Evolutionary conservation across 2,113 vertebrate genomes (phyloP).

Genomic region (Colinus virginianus): DNA sequence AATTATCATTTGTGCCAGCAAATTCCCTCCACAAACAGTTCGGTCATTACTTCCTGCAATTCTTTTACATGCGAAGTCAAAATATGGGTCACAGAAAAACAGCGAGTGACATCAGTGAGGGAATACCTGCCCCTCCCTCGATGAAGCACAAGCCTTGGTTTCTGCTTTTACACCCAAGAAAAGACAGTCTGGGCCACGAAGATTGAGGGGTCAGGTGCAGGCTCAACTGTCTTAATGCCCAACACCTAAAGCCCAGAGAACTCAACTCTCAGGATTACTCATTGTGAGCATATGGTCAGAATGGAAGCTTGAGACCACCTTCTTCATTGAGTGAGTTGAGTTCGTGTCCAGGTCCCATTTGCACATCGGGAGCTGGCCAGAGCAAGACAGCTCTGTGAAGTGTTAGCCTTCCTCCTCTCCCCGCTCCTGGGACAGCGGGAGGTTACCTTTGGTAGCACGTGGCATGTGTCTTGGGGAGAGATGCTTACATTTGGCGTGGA

Average conservation of each 20-base stretch:
- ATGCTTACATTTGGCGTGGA: background rate
- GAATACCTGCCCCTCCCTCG: background rate
- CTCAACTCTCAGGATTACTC: background rate
- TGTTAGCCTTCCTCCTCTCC: background rate
- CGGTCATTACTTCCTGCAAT: constrained; percentile 42
- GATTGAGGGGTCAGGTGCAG: no score
- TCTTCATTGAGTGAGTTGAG: background rate
- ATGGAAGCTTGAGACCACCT: background rate
- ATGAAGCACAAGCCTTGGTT: background rate
- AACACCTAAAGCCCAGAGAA: background rate
- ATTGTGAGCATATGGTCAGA: background rate
- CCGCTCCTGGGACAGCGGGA: background rate
- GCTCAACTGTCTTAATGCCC: background rate
- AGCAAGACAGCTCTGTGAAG: background rate
- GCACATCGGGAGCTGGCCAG: background rate
- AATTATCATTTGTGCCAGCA: constrained; percentile 29
- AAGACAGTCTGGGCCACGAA: background rate
- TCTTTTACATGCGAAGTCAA: background rate
- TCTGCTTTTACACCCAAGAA: background rate
- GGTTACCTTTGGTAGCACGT: background rate
- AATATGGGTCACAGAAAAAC: background rate
- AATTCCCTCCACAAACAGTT: constrained; percentile 10
- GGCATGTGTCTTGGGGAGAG: background rate
- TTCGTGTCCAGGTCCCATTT: background rate
- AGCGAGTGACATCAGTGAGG: background rate